Evolutionary conservation across 2,113 vertebrate species (phyloP), one percentile per base, ranked within the genome.

Genomic region (Halcyon malimbica): DNA sequence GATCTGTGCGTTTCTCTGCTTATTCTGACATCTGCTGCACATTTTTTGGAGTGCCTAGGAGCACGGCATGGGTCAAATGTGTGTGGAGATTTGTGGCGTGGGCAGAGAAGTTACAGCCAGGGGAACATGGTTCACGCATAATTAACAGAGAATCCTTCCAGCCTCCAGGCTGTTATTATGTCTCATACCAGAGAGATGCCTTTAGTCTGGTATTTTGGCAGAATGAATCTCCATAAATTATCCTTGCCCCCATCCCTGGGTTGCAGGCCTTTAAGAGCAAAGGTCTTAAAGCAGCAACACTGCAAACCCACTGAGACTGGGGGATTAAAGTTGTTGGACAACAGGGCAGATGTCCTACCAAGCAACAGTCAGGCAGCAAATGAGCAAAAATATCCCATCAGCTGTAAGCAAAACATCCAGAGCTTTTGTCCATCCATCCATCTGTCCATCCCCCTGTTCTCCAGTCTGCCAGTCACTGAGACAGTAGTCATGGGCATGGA

Each of bases 111-210:
- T 68, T 95, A 53, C 53, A 92, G 83, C 12, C 3, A 1, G 67
- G 67, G 60, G 39, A 92, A 54, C 50, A 41, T 5, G 29, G 83
- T 87, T 96, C 95, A 94, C 93, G 75, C 67, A 90, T 95, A 92
- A 96, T 94, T 92, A 84, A 93, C 76, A 84, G 9, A 68, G 69
- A 31, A 56, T 92, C 33, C 69, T 93, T 96, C 88, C 68, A 95
- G 56, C 90, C 92, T 94, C 48, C 57, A 60, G 80, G 76, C 86
- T 93, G 57, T 87, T 91, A 29, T 13, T 73, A 81, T 76, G 79
- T 74, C 69, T 94, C 86, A 74, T 78, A 87, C 41, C 83, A 90
- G 64, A 92, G 50, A 77, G 41, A 93, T 54, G 71, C 86, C 83
- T 95, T 88, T 90, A 86, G 76, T 57, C 25, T 70, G 51, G 56